Base-by-base conservation (phyloP, 2,113 vertebrate species). In the Pampusana beccarii region DNA sequence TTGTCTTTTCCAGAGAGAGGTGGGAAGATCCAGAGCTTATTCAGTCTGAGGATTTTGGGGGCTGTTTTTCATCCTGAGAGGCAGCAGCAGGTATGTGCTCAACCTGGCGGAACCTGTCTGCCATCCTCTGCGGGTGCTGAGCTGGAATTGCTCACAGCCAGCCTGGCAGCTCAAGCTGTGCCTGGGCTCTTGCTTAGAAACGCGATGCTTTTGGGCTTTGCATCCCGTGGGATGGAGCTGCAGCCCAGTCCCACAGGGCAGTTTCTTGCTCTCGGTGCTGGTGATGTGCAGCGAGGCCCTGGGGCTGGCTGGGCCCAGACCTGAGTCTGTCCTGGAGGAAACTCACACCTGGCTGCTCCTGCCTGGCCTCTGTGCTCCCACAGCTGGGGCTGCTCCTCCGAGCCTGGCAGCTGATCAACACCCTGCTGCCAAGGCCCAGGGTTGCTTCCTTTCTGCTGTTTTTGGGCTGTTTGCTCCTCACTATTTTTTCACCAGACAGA, bases 171-270 rank as follows among this genome's bases (percentile, higher is more conserved):
- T 53, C 54, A 42, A 21, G 40, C 70, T 23, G 11, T 54, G 24
- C 36, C 48, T 0, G 2, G 53, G 33, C 9, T 81, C 44, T 48
- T 42, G 29, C 31, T 60, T 56, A 31, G 46, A 29, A 50, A n/a
- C 1, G 3, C 21, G 50, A 26, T 28, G 11, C 1, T 51, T 54
- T 44, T 8, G 26, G 44, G 38, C 60, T 77, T 61, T 56, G 18
- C 25, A 38, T 31, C 26, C 40, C 10, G 2, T 1, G 33, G 40
- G 53, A 13, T 1, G 8, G 28, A 28, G 25, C 44, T 5, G 21
- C 64, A 54, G n/a, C 58, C 58, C 61, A 66, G 64, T 24, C 33
- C 18, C 0, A 1, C 0, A 10, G 50, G 57, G 36, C 5, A 0
- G 70, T 5, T 31, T 21, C 65, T 50, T 13, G 3, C n/a, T 25